phyloP scores from a whole-genome alignment of 1,140 invertebrate genomes.

The Stegodyphus mimosarum region DNA sequence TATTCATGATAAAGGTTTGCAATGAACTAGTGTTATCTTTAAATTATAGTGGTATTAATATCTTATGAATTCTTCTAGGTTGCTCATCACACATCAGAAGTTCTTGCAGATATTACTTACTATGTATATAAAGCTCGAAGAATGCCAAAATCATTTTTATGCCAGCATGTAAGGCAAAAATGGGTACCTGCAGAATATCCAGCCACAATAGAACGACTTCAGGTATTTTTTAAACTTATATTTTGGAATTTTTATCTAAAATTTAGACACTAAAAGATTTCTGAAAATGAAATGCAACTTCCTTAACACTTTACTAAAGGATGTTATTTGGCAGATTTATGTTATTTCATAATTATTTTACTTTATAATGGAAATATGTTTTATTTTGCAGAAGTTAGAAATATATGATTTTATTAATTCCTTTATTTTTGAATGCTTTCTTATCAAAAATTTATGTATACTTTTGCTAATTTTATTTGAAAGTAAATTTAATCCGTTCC shows the following conservation, averaged over 20 bases:
- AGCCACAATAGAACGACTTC: slow-evolving; percentile 86
- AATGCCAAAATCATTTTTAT: slow-evolving; percentile 83
- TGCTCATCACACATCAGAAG: slow-evolving; percentile 95
- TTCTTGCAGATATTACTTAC: slow-evolving; percentile 96
- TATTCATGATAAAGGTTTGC: not conserved
- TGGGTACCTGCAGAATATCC: slow-evolving; percentile 98
- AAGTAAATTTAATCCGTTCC: too few relatives aligned
- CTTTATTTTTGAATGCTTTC: too few relatives aligned
- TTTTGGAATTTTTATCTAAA: not conserved
- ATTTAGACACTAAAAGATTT: not conserved
- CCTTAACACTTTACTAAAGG: too few relatives aligned
- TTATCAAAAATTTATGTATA: too few relatives aligned
- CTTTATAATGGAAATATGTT: too few relatives aligned
- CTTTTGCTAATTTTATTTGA: too few relatives aligned
- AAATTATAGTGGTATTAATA: not conserved
- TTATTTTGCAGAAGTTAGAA: too few relatives aligned
- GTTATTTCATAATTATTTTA: too few relatives aligned
- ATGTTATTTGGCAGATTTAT: too few relatives aligned
- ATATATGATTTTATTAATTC: too few relatives aligned
- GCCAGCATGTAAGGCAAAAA: slow-evolving; percentile 88
- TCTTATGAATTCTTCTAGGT: slow-evolving; percentile 68
- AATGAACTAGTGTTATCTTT: not conserved
- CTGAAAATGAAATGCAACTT: too few relatives aligned
- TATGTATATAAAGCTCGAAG: slow-evolving; percentile 94
- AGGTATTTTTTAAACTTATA: slow-evolving; percentile 66